Evolutionary conservation across 2,113 vertebrate species (phyloP).

Genomic region (Hippoglossus stenolepis): DNA sequence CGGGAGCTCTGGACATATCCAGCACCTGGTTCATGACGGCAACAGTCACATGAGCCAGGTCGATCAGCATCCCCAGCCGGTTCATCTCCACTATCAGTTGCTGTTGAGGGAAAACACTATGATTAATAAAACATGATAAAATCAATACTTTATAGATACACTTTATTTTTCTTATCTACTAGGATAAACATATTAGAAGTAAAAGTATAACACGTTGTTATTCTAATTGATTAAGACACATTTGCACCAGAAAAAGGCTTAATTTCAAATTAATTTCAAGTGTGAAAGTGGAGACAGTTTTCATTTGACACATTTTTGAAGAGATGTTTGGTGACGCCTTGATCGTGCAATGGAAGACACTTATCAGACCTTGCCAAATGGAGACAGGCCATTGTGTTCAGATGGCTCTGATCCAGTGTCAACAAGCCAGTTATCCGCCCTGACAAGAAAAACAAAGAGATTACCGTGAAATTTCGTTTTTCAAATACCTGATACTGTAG

Average conservation of each 20-base stretch:
- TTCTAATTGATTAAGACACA: neutral
- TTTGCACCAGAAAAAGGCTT: neutral
- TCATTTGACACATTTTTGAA: neutral
- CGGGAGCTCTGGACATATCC: slow-evolving; percentile 84
- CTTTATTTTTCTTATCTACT: too few species aligned
- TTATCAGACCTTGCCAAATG: slow-evolving; percentile 89
- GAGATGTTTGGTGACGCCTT: too few species aligned
- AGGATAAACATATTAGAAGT: neutral
- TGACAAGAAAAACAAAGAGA: slow-evolving; percentile 53
- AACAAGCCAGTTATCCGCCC: slow-evolving; percentile 95
- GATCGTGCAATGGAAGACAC: too few species aligned
- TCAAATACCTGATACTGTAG: neutral
- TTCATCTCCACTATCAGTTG: slow-evolving; percentile 91
- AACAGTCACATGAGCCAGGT: slow-evolving; percentile 89
- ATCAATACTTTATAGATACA: neutral
- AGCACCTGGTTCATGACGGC: slow-evolving; percentile 87
- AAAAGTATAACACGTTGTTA: neutral
- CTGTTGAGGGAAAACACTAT: slow-evolving; percentile 64
- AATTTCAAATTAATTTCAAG: neutral
- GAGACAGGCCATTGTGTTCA: slow-evolving; percentile 85
- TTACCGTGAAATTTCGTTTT: neutral
- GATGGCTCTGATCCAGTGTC: slow-evolving; percentile 76
- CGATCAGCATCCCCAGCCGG: slow-evolving; percentile 92
- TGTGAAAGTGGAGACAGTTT: neutral
- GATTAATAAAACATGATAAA: neutral